Evolutionary conservation across 1,140 invertebrate species (phyloP).

Genomic region (Propsilocerus akamusi): DNA sequence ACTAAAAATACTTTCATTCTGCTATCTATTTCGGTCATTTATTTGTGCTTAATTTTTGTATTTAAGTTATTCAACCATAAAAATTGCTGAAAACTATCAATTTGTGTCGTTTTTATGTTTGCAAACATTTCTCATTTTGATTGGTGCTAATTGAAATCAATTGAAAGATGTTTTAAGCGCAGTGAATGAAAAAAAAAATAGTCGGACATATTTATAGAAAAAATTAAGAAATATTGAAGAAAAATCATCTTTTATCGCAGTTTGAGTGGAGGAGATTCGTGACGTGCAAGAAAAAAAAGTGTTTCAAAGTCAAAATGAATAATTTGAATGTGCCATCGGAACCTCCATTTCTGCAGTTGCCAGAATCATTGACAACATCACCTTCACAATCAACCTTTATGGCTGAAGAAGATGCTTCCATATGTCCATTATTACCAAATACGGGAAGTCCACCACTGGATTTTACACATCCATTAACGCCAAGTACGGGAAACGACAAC

Average conservation of each 20-base stretch:
- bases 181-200: too few species aligned
- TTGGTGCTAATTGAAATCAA: slow-evolving; percentile 1
- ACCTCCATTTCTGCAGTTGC: slow-evolving; percentile 14
- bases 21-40: too few species aligned
- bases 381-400: slow-evolving; percentile 22
- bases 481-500: slow-evolving; percentile 16
- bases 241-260: neutral
- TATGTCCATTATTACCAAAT: slow-evolving; percentile 27
- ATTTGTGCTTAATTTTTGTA: too few species aligned
- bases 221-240: too few species aligned
- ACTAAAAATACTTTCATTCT: too few species aligned
- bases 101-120: neutral
- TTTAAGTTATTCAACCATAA: too few species aligned
- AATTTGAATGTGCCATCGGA: slow-evolving; percentile 16
- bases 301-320: neutral
- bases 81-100: too few species aligned
- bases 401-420: slow-evolving; percentile 31
- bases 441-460: slow-evolving; percentile 25
- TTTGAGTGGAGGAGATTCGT: neutral
- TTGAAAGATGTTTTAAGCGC: neutral
- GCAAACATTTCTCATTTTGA: neutral
- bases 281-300: neutral
- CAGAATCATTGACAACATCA: slow-evolving; percentile 14
- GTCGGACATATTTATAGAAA: too few species aligned
- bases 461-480: slow-evolving; percentile 27